These are phyloP conservation scores for Chromoteleia sp. DNA, from an alignment of 2,888 invertebrate species.

Conservation along the genomic window DNA sequence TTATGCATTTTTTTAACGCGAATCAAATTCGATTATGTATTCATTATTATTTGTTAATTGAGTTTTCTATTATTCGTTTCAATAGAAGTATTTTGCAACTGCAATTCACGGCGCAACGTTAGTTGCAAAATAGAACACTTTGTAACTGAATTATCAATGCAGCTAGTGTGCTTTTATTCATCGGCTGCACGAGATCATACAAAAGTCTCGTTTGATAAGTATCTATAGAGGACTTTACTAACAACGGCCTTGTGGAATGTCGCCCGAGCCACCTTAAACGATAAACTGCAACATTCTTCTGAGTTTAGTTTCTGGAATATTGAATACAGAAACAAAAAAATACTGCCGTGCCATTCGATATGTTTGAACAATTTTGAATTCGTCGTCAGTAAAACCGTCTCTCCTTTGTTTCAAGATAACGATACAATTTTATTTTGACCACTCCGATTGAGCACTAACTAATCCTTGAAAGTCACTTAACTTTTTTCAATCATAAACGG, in stretches of 20 bases:
- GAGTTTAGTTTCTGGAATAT: constrained; percentile 58
- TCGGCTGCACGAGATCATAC: constrained; percentile 76
- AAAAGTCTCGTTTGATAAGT: constrained; percentile 77
- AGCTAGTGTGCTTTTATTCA: constrained; percentile 74
- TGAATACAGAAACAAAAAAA: constrained; percentile 61
- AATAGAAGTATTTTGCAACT: constrained; percentile 47
- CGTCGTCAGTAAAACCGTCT: neutral
- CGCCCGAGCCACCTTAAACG: constrained; percentile 65
- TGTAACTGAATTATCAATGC: constrained; percentile 78
- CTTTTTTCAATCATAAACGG: neutral
- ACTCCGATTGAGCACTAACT: neutral
- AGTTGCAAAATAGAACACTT: constrained; percentile 71
- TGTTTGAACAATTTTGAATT: constrained; percentile 47
- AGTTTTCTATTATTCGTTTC: constrained; percentile 29
- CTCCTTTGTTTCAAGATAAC: neutral
- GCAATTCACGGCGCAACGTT: constrained; percentile 43
- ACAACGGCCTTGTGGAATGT: constrained; percentile 74
- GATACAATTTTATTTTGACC: constrained; percentile 1
- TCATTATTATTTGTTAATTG: constrained; percentile 19
- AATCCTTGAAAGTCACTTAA: constrained; percentile 21
- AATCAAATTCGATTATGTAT: constrained; percentile 2
- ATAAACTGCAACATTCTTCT: constrained; percentile 67
- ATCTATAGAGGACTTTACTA: constrained; percentile 71
- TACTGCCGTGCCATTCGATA: constrained; percentile 49
- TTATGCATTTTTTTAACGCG: neutral